These are phyloP conservation scores for Dendrolimus kikuchii DNA, from an alignment of 1,140 invertebrate genomes.

Conservation along the genomic window DNA sequence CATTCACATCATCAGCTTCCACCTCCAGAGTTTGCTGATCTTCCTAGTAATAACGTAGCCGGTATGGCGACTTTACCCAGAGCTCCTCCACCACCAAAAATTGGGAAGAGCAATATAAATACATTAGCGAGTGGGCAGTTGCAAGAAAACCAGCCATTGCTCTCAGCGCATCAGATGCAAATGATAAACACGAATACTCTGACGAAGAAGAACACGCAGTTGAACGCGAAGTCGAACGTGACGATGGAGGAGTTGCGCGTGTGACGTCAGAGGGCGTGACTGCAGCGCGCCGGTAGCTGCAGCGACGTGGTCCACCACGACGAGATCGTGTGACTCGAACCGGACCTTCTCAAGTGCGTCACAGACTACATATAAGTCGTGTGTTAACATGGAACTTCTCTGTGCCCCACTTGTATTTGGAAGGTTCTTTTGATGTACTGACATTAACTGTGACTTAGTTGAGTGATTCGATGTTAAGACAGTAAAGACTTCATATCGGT, in stretches of 20 bases:
- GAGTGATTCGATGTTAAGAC: not conserved
- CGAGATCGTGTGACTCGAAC: slow-evolving; percentile 70
- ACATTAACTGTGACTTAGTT: slow-evolving; percentile 10
- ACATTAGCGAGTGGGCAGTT: slow-evolving; percentile 74
- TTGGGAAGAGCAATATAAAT: slow-evolving; percentile 75
- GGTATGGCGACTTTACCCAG: slow-evolving; percentile 74
- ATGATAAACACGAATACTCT: slow-evolving; percentile 78
- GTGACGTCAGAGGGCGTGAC: slow-evolving; percentile 79
- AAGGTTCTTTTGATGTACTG: slow-evolving; percentile 18
- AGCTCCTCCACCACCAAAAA: slow-evolving; percentile 82
- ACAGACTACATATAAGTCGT: slow-evolving; percentile 45
- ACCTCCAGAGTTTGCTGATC: slow-evolving; percentile 83
- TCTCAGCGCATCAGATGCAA: slow-evolving; percentile 77
- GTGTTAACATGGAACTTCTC: slow-evolving; percentile 14
- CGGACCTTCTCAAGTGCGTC: slow-evolving; percentile 64
- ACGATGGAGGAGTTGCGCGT: slow-evolving; percentile 85
- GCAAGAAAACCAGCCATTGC: slow-evolving; percentile 75
- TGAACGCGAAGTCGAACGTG: slow-evolving; percentile 75
- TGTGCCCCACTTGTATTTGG: slow-evolving; percentile 20
- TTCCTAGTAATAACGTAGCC: slow-evolving; percentile 79
- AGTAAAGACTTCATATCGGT: not conserved
- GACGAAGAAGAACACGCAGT: slow-evolving; percentile 78
- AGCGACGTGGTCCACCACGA: slow-evolving; percentile 67
- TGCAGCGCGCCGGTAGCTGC: slow-evolving; percentile 70
- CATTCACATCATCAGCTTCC: slow-evolving; percentile 84